Conservation (phyloP, 2,888 invertebrate species). For the Stenurella melanura region DNA sequence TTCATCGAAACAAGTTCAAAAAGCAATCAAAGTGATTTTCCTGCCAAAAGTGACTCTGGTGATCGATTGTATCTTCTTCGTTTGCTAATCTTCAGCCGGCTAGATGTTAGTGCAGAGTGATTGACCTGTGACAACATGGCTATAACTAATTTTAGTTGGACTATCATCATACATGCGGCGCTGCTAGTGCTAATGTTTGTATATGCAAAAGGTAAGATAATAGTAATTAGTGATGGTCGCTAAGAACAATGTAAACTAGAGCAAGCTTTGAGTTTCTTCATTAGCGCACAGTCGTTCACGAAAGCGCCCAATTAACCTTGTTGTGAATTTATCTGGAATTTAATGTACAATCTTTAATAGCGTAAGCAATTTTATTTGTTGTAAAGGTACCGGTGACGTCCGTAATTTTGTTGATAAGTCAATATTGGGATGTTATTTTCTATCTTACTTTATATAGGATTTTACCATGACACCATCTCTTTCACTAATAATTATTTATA, state of each 20-base stretch:
- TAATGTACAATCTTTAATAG: background rate
- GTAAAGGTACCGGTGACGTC: background rate
- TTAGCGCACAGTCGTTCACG: background rate
- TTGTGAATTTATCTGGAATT: constrained; percentile 5
- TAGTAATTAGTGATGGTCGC: constrained; percentile 9
- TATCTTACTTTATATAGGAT: too few relatives aligned
- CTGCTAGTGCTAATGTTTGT: constrained; percentile 46
- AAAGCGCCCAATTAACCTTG: constrained; percentile 22
- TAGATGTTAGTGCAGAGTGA: constrained; percentile 59
- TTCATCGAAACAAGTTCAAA: background rate
- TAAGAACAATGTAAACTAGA: constrained; percentile 21
- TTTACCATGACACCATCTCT: too few relatives aligned
- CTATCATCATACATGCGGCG: constrained; percentile 52
- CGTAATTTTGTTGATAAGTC: too few relatives aligned
- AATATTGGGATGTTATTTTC: too few relatives aligned
- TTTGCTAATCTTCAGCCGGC: constrained; percentile 45
- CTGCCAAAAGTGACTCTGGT: constrained; percentile 3
- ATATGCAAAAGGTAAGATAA: constrained; percentile 38
- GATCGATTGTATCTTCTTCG: constrained; percentile 34
- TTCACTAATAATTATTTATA: too few relatives aligned
- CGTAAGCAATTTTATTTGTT: background rate
- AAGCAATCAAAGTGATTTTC: background rate
- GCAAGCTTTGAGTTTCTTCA: constrained; percentile 19
- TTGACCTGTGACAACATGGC: constrained; percentile 65
- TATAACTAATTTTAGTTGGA: constrained; percentile 54